Evolutionary conservation across 2,113 vertebrate genomes (phyloP).

Genomic region (Gopherus evgoodei): DNA sequence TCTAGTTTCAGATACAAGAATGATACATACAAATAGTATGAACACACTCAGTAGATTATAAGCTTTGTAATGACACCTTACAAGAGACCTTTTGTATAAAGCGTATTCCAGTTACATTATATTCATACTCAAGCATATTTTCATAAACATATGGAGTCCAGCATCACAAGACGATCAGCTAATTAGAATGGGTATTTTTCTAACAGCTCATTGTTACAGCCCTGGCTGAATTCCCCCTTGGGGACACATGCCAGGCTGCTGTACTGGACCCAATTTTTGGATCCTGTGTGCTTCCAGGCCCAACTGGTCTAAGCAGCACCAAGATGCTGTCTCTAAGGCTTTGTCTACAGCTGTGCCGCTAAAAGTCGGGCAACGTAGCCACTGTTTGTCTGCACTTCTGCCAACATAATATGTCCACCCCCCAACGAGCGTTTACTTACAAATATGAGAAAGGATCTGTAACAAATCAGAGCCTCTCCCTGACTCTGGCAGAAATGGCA

Average conservation of each 20-base stretch:
- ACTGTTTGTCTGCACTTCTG: no score
- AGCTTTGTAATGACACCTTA: no score
- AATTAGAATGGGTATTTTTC: background rate
- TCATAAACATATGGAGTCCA: no score
- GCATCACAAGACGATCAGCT: background rate
- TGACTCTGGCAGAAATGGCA: background rate
- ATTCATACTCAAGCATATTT: no score
- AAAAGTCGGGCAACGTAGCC: no score
- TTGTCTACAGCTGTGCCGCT: no score
- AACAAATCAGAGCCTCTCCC: background rate
- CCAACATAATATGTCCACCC: no score
- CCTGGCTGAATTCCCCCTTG: background rate
- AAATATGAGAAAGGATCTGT: background rate
- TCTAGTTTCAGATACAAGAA: no score
- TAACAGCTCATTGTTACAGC: background rate
- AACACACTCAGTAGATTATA: no score
- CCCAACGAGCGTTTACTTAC: background rate
- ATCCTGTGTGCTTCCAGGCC: background rate
- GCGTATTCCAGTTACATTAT: no score
- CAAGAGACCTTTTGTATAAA: no score
- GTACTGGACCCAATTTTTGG: background rate
- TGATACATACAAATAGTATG: no score
- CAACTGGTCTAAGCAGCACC: background rate
- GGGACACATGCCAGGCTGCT: background rate
- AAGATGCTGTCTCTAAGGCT: background rate